These are phyloP conservation scores for Agriopis leucophaearia DNA, from an alignment of 2,888 invertebrate species.

Conservation along the genomic window DNA sequence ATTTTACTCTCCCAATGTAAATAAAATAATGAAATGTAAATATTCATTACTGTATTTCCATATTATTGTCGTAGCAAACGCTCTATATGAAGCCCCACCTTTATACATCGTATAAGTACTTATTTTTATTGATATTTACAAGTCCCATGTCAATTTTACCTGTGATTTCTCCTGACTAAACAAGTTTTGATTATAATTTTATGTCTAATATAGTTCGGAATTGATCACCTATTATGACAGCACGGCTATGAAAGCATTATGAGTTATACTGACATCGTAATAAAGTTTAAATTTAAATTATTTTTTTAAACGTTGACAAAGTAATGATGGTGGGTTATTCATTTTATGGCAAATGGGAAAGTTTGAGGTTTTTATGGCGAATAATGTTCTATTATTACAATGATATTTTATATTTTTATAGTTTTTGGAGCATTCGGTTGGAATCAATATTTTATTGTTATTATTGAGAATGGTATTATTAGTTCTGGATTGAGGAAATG, in stretches of 20 bases:
- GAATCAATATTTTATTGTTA: constrained; percentile 52
- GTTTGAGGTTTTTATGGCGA: constrained; percentile 55
- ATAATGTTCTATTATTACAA: constrained; percentile 50
- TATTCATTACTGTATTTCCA: constrained; percentile 39
- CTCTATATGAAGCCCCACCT: constrained; percentile 46
- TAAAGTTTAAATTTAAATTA: constrained; percentile 61
- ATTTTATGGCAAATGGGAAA: constrained; percentile 47
- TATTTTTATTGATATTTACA: constrained; percentile 50
- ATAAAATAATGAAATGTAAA: constrained; percentile 40
- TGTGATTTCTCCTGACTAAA: constrained; percentile 57
- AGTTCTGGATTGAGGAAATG: constrained; percentile 28
- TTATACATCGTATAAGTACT: constrained; percentile 42
- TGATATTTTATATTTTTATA: constrained; percentile 50
- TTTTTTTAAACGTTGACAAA: constrained; percentile 62
- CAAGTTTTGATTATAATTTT: constrained; percentile 62
- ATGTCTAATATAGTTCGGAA: constrained; percentile 60
- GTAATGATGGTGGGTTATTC: constrained; percentile 52
- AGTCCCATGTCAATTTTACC: constrained; percentile 43
- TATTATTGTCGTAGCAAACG: constrained; percentile 38
- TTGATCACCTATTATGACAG: constrained; percentile 64
- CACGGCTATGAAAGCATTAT: constrained; percentile 56
- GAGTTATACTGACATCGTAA: constrained; percentile 57
- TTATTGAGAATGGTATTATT: constrained; percentile 38
- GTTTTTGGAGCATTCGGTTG: constrained; percentile 44
- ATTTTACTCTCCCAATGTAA: constrained; percentile 39